phyloP scores from a whole-genome alignment of 2,797 vertebrate species.

The Salmo trutta region DNA sequence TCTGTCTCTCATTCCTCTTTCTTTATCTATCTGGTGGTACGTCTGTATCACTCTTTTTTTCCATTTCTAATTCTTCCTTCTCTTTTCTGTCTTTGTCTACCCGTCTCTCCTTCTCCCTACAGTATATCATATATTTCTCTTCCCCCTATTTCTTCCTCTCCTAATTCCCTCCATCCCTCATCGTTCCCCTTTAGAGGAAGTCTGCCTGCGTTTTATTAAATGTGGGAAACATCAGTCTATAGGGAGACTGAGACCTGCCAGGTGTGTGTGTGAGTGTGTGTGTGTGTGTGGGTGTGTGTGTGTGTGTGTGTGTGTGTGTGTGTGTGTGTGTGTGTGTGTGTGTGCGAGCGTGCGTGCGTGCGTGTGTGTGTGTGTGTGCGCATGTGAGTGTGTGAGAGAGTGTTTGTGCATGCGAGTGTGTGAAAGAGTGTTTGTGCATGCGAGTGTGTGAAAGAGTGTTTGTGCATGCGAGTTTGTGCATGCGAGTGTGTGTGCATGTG shows the following conservation, averaged over 20 bases:
- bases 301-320: background rate
- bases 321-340: slow-evolving; percentile 13
- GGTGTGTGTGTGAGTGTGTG: slow-evolving; percentile 10
- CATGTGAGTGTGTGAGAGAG: background rate
- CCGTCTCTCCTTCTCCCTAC: slow-evolving; percentile 18
- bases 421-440: background rate
- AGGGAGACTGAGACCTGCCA: slow-evolving; percentile 47
- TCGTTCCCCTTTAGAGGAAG: background rate
- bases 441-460: background rate
- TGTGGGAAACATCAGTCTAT: slow-evolving; percentile 36
- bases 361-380: background rate
- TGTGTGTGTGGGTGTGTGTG: slow-evolving; percentile 12
- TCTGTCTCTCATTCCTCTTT: slow-evolving; percentile 22
- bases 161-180: background rate
- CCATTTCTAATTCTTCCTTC: background rate
- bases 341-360: slow-evolving; percentile 2
- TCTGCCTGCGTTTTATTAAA: slow-evolving; percentile 44
- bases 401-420: slow-evolving; percentile 26
- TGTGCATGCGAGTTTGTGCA: background rate
- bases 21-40: background rate
- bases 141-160: slow-evolving; percentile 3
- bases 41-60: slow-evolving; percentile 3
- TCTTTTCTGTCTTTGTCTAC: background rate
- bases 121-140: slow-evolving; percentile 5
- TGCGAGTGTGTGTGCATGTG: background rate